phyloP scores from a whole-genome alignment of 2,888 invertebrate genomes.

The Abscondita cerata region DNA sequence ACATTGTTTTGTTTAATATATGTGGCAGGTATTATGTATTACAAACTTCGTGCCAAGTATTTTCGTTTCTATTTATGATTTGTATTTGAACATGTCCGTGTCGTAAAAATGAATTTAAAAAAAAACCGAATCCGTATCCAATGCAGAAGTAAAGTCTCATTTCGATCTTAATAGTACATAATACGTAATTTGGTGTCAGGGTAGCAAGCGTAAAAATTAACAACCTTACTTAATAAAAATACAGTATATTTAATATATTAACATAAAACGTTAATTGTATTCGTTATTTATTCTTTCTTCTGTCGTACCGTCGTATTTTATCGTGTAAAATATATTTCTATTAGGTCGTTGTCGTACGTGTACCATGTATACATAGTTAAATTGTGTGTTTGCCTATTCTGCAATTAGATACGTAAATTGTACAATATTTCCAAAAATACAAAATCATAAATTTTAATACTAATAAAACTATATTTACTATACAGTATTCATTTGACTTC shows the following conservation, averaged over 20 bases:
- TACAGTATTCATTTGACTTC: constrained; percentile 10
- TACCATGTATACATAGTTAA: constrained; percentile 46
- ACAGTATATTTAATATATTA: constrained; percentile 30
- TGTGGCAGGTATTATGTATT: constrained; percentile 19
- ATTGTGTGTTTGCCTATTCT: constrained; percentile 45
- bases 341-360: constrained; percentile 56
- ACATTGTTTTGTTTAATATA: constrained; percentile 14
- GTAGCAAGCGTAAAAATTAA: constrained; percentile 63
- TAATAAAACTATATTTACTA: constrained; percentile 7
- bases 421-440: constrained; percentile 55
- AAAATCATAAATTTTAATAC: constrained; percentile 2
- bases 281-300: constrained; percentile 29
- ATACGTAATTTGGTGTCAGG: constrained; percentile 91
- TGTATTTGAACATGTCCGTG: constrained; percentile 21
- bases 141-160: constrained; percentile 21
- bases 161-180: constrained; percentile 61
- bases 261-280: constrained; percentile 23
- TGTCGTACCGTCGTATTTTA: constrained; percentile 49
- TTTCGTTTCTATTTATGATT: constrained; percentile 8
- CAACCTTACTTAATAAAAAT: constrained; percentile 48
- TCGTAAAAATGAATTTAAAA: constrained; percentile 16
- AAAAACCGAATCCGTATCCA: constrained; percentile 30
- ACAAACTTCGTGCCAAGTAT: constrained; percentile 4
- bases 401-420: constrained; percentile 58
- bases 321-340: constrained; percentile 54